Evolutionary conservation across 2,888 invertebrate genomes (phyloP).

Genomic region (Dynastes maya): DNA sequence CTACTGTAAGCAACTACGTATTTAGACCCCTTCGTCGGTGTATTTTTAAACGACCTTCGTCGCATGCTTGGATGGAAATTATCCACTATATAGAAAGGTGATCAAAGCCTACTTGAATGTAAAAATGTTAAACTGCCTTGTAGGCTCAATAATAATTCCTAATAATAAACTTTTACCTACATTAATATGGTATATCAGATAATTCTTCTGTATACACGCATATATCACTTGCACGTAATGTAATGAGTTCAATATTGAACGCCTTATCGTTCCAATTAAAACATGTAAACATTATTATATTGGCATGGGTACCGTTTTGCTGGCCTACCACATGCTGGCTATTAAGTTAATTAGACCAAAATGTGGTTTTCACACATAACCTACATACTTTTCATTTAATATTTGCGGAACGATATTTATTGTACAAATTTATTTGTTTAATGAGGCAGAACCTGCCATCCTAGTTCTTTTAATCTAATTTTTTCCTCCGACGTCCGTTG

Average conservation of each 20-base stretch:
- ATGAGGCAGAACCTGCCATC: constrained; percentile 16
- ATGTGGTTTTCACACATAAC: constrained; percentile 25
- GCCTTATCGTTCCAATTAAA: background rate
- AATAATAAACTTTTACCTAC: background rate
- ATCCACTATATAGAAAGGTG: background rate
- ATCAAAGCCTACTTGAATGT: background rate
- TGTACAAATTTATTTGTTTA: constrained; percentile 26
- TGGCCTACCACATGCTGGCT: constrained; percentile 11
- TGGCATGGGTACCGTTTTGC: background rate
- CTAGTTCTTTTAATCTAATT: constrained; percentile 20
- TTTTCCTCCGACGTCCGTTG: background rate
- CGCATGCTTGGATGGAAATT: constrained; percentile 14
- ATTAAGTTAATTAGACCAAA: constrained; percentile 35
- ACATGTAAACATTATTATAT: background rate
- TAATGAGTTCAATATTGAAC: background rate
- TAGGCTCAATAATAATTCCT: background rate
- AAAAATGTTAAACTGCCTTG: constrained; percentile 12
- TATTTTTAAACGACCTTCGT: constrained; percentile 11
- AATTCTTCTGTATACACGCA: no score
- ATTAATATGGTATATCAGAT: background rate
- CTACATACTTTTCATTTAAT: constrained; percentile 34
- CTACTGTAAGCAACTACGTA: background rate
- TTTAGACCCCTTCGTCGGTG: constrained; percentile 8
- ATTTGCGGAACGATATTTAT: constrained; percentile 29
- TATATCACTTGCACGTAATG: no score